phyloP scores from a whole-genome alignment of 2,113 vertebrate species.

The Vulpes ferrilata region DNA sequence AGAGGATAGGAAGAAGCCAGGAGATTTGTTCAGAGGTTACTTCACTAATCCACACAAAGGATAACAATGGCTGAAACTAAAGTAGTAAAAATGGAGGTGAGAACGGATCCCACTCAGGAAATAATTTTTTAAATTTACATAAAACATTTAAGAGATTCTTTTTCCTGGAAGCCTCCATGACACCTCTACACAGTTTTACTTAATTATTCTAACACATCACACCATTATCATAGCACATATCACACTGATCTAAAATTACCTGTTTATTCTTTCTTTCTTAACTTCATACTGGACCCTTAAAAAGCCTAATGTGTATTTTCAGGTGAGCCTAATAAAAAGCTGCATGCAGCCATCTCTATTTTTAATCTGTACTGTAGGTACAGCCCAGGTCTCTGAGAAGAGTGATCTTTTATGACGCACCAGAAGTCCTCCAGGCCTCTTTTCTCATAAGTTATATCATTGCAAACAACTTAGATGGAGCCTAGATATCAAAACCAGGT shows the following conservation, averaged over 20 bases:
- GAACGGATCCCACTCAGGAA: background rate
- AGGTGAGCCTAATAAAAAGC: background rate
- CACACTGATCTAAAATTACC: background rate
- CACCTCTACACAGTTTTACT: background rate
- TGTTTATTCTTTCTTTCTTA: background rate
- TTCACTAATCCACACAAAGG: background rate
- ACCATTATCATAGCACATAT: background rate
- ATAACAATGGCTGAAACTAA: background rate
- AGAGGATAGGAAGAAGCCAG: background rate
- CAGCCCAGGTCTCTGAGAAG: background rate
- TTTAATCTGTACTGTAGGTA: conserved; percentile 65
- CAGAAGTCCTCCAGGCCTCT: background rate
- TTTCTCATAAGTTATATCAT: background rate
- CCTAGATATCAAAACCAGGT: conserved; percentile 27
- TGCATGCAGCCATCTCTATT: background rate
- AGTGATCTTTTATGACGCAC: conserved; percentile 62
- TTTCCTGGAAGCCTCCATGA: background rate
- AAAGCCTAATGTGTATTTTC: conserved; percentile 45
- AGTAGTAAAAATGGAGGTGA: background rate
- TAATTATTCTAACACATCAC: background rate
- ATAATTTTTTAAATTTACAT: background rate
- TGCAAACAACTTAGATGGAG: background rate
- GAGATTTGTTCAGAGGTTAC: background rate
- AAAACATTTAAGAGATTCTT: background rate
- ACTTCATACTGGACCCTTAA: background rate